Percentiles rank a stretch among this genome's conserved stretches.
phyloP scores from a whole-genome alignment of 1,140 invertebrate genomes.

The Bursaphelenchus mucronatus region DNA sequence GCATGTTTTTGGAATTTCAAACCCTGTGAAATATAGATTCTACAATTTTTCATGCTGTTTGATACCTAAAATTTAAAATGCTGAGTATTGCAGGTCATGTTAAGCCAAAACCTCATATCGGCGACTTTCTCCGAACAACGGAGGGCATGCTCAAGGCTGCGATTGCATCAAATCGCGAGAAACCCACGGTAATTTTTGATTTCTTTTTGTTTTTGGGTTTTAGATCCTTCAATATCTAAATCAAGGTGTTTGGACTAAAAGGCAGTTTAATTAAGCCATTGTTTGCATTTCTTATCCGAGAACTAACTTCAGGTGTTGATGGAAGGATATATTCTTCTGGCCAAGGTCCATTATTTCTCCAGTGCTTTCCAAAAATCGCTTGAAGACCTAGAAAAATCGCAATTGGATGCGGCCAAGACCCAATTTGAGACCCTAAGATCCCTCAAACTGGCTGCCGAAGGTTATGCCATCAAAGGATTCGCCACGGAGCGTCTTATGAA shows the following conservation, averaged over 20 bases:
- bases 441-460: conserved; percentile 34
- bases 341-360: conserved; percentile 38
- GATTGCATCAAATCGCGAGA: not conserved
- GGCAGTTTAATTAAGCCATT: too few species aligned
- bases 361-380: conserved; percentile 17
- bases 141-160: conserved; percentile 28
- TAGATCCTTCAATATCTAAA: too few species aligned
- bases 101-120: conserved; percentile 14
- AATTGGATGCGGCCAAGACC: conserved; percentile 31
- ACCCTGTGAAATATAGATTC: too few species aligned
- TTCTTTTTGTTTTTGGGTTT: too few species aligned
- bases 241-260: too few species aligned
- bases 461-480: conserved; percentile 34
- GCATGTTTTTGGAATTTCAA: too few species aligned
- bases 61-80: too few species aligned
- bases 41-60: too few species aligned
- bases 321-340: conserved; percentile 35
- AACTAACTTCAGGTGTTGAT: conserved; percentile 28
- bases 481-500: not conserved
- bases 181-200: not conserved
- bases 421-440: conserved; percentile 35
- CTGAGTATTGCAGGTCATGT: not conserved
- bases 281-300: too few species aligned
- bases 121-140: conserved; percentile 25
- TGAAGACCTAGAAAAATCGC: conserved; percentile 33